Evolutionary conservation across 2,888 invertebrate genomes (phyloP).

Genomic region (Campopleginae sp.): DNA sequence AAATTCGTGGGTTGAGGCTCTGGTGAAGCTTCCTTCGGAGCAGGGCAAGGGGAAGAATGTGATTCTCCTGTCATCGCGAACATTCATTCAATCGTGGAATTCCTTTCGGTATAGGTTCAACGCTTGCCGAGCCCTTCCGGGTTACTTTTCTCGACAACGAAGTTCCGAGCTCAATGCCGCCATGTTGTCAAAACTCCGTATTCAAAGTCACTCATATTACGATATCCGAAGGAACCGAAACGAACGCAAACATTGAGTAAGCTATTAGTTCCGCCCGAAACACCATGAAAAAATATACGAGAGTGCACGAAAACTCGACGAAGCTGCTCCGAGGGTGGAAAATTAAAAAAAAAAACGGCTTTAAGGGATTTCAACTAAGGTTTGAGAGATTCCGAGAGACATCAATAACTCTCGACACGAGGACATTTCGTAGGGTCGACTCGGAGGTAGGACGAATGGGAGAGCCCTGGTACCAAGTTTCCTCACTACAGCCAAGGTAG

Average conservation of each 20-base stretch:
- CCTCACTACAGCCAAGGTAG: slow-evolving; percentile 10
- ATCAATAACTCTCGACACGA: slow-evolving; percentile 3
- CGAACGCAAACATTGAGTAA: not conserved
- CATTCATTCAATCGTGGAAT: not conserved
- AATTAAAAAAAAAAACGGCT: not conserved
- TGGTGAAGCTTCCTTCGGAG: not conserved
- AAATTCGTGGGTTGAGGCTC: slow-evolving; percentile 7
- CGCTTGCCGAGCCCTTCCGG: not conserved
- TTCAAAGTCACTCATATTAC: not conserved
- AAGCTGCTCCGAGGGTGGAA: not conserved
- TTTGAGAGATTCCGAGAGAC: not conserved
- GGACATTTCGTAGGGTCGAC: slow-evolving; percentile 27
- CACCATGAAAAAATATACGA: not conserved
- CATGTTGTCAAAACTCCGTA: not conserved
- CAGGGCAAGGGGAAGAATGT: not conserved
- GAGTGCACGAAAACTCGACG: not conserved
- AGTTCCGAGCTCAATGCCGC: not conserved
- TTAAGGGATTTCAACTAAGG: not conserved
- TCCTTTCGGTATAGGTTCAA: not conserved
- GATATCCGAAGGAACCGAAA: not conserved
- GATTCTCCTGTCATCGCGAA: slow-evolving; percentile 10
- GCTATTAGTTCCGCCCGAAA: not conserved
- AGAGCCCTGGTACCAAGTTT: slow-evolving; percentile 17
- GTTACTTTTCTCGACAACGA: not conserved
- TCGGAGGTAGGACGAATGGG: slow-evolving; percentile 33